phyloP scores from a whole-genome alignment of 2,888 invertebrate species.

The Ophioninae sp. region DNA sequence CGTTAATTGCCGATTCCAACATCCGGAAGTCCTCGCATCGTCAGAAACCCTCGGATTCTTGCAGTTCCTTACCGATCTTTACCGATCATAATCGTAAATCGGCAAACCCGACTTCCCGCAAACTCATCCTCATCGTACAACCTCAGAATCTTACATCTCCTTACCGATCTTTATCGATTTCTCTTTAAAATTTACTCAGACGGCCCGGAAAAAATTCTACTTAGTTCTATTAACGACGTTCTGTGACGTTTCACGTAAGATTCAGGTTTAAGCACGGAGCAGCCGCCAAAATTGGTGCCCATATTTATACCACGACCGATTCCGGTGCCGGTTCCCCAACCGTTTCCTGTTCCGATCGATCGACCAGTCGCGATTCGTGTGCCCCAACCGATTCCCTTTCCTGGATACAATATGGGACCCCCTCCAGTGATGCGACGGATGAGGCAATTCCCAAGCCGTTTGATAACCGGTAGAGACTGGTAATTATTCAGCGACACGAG shows the following conservation, averaged over 20 bases:
- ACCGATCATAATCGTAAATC: neutral
- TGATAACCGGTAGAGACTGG: conserved; percentile 46
- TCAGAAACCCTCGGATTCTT: too few species aligned
- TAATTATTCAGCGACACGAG: conserved; percentile 19
- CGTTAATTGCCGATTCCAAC: too few species aligned
- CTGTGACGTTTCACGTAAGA: neutral
- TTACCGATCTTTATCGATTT: neutral
- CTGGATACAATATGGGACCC: conserved; percentile 31
- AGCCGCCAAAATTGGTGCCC: conserved; percentile 71
- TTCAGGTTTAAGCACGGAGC: conserved; percentile 63
- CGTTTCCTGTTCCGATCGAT: conserved; percentile 59
- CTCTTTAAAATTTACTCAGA: neutral
- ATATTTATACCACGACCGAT: conserved; percentile 73
- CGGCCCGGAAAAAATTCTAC: neutral
- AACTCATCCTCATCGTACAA: too few species aligned
- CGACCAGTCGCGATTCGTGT: conserved; percentile 48
- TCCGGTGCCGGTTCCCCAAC: conserved; percentile 73
- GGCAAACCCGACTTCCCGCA: too few species aligned
- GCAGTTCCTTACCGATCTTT: neutral
- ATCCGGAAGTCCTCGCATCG: too few species aligned
- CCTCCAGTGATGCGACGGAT: conserved; percentile 36
- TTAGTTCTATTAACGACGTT: neutral
- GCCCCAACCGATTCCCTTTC: conserved; percentile 54
- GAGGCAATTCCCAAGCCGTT: conserved; percentile 30
- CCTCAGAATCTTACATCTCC: neutral